A percentile compares a stretch with the other conserved stretches of the same genome.
These are phyloP conservation scores for Notothenia rossii DNA, from an alignment of 2,113 vertebrate species.

Conservation along the genomic window DNA sequence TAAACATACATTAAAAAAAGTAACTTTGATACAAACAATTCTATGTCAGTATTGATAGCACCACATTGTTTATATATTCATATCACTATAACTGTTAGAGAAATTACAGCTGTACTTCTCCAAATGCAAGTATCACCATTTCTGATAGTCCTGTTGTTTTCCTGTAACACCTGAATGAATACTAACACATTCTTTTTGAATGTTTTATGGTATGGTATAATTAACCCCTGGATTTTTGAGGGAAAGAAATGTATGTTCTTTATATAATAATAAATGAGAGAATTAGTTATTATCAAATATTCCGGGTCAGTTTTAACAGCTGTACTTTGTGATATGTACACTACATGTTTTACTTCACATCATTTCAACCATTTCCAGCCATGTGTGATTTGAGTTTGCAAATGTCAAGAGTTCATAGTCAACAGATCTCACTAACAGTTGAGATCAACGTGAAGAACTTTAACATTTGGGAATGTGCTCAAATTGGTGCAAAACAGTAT, in stretches of 20 bases:
- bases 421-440: not conserved
- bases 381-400: not conserved
- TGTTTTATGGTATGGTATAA: not conserved
- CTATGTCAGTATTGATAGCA: not conserved
- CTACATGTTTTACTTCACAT: not conserved
- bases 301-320: not conserved
- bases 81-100: not conserved
- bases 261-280: not conserved
- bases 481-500: too few relatives aligned
- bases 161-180: not conserved
- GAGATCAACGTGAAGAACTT: not conserved
- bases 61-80: not conserved
- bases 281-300: not conserved
- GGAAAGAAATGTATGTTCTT: too few relatives aligned
- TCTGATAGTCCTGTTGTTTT: not conserved
- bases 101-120: not conserved
- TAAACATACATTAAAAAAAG: too few relatives aligned
- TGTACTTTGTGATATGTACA: not conserved
- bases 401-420: not conserved
- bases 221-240: not conserved
- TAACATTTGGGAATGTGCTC: not conserved
- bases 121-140: not conserved
- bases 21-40: conserved; percentile 30
- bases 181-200: not conserved
- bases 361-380: not conserved